Conservation (phyloP, 2,797 vertebrate genomes). For the Gadopsis marmoratus region DNA sequence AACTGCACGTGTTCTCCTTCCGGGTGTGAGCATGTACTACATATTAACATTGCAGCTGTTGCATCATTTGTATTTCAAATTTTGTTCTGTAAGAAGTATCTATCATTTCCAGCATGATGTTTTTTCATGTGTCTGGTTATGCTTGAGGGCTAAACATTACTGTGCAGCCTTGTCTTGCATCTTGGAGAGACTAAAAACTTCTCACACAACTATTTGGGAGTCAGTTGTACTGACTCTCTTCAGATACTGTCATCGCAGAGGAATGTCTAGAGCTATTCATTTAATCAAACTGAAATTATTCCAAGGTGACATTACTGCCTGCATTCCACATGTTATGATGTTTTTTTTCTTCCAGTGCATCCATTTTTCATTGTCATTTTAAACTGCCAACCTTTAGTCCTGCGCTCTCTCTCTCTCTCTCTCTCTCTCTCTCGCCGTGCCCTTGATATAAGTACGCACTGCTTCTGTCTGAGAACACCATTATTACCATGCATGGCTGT, state of each 20-base stretch:
- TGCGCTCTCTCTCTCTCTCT: slow-evolving; percentile 46
- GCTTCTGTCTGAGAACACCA: slow-evolving; percentile 74
- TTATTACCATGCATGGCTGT: slow-evolving; percentile 86
- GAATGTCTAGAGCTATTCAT: slow-evolving; percentile 63
- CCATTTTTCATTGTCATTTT: slow-evolving; percentile 85
- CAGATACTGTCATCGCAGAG: slow-evolving; percentile 70
- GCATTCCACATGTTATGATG: slow-evolving; percentile 70
- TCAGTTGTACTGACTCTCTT: slow-evolving; percentile 57
- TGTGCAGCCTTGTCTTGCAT: slow-evolving; percentile 6
- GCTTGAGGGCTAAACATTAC: slow-evolving; percentile 8
- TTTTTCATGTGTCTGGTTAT: slow-evolving; percentile 4
- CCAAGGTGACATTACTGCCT: slow-evolving; percentile 84
- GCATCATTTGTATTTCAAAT: background rate
- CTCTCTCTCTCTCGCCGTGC: slow-evolving; percentile 58
- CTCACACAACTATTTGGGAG: slow-evolving; percentile 32
- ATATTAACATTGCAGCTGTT: background rate
- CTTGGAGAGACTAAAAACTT: slow-evolving; percentile 27
- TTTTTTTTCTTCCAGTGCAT: slow-evolving; percentile 63
- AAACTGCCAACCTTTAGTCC: slow-evolving; percentile 80
- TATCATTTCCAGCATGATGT: background rate
- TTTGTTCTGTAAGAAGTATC: background rate
- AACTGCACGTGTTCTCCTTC: background rate
- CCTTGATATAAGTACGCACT: slow-evolving; percentile 75
- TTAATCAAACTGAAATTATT: slow-evolving; percentile 81
- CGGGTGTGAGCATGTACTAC: background rate